phyloP scores from a whole-genome alignment of 2,113 vertebrate genomes.

The Grallaria varia region DNA sequence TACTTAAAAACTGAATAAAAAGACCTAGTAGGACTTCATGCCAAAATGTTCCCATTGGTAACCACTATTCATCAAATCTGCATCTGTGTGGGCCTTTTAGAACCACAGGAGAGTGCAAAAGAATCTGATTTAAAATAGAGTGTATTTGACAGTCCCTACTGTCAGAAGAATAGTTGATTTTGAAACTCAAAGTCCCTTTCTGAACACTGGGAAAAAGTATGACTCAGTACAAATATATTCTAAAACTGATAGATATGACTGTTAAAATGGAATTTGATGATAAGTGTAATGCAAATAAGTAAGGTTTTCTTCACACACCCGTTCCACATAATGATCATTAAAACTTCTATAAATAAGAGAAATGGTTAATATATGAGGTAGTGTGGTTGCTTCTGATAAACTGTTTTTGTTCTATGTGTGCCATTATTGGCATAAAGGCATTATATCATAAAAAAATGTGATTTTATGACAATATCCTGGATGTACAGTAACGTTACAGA shows the following conservation, averaged over 20 bases:
- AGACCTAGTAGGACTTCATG: background rate
- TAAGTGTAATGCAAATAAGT: background rate
- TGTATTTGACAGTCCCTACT: background rate
- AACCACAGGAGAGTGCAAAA: background rate
- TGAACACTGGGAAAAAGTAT: background rate
- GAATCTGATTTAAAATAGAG: background rate
- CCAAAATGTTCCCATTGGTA: background rate
- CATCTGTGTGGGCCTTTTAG: background rate
- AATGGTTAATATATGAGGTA: background rate
- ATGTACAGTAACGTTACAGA: background rate
- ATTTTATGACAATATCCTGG: background rate
- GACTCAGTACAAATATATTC: background rate
- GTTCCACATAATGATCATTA: background rate
- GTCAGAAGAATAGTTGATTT: background rate
- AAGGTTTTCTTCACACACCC: background rate
- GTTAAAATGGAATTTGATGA: background rate
- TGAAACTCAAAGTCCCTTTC: background rate
- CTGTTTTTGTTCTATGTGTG: background rate
- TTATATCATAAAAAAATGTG: background rate
- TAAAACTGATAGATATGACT: fast-evolving
- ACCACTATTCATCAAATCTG: background rate
- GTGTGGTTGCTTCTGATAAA: background rate
- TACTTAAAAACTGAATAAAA: background rate
- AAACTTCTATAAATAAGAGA: background rate
- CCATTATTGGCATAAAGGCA: background rate